Base-by-base conservation (phyloP, 2,888 invertebrate species). In the Petrolisthes cinctipes region DNA sequence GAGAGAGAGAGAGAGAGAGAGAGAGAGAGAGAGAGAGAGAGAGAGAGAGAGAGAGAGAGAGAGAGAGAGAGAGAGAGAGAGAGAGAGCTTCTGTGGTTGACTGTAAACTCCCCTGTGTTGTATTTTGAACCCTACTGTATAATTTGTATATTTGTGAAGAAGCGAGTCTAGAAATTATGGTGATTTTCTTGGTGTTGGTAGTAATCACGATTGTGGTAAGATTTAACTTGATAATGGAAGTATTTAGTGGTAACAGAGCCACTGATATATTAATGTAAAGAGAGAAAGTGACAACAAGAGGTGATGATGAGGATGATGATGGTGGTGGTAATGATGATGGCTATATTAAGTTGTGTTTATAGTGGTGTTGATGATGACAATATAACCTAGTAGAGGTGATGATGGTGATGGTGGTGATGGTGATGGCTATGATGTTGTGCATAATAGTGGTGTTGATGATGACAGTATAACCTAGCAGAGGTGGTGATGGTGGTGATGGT, bases 1-100 rank as follows among this genome's bases (percentile, higher is more conserved):
- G 57, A 81, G 81, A 57, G 71, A 71, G 83, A 83, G 83, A 56
- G 73, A 73, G 73, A 20, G 20, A n/a, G 17, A 54, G 54, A 83
- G 71, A 14, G 54, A 17, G 73, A 83, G 83, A 71, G 61, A 81
- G 80, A 51, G 7, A 17, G 53, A 53, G n/a, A 51, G 71, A 51
- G 37, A 37, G 37, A 37, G 37, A 37, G 37, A 37, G 37, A 37
- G 37, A 37, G 37, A 37, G 37, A 37, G 37, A 37, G 37, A 37
- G 37, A 37, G 37, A 37, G 37, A 37, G 37, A 37, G 37, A 37
- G 37, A 37, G 37, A 37, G 37, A 37, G 37, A 51, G 51, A 51
- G 17, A 80, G 51, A 17, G 54, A 14, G n/a, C n/a, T n/a, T n/a
- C n/a, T 9, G 5, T n/a, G 79, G n/a, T 11, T 20, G 78, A 37